Percentiles rank a stretch among this genome's conserved stretches.
Conservation (phyloP, 2,888 invertebrate genomes). For the Melanostoma scalare region DNA sequence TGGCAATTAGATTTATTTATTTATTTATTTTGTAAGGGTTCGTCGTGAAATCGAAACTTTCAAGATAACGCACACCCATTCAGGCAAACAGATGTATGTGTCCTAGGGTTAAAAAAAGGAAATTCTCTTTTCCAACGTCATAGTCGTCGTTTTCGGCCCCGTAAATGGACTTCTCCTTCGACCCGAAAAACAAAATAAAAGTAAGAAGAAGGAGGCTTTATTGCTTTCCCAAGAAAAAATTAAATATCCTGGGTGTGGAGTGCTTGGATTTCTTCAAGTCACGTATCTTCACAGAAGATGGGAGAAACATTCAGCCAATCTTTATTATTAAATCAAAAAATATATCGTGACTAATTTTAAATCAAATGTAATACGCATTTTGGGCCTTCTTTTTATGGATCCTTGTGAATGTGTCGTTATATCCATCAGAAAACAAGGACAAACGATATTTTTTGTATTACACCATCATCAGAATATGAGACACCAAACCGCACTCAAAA, state of each 20-base stretch:
- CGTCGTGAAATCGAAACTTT: background rate
- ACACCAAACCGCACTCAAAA: conserved; percentile 28
- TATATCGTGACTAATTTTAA: conserved; percentile 34
- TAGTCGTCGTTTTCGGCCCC: too few species aligned
- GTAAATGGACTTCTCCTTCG: conserved; percentile 2
- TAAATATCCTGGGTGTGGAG: conserved; percentile 44
- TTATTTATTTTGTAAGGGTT: background rate
- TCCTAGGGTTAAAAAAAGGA: background rate
- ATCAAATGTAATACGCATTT: conserved; percentile 20
- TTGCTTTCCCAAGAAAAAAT: conserved; percentile 28
- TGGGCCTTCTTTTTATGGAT: conserved; percentile 11
- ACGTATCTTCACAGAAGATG: conserved; percentile 14
- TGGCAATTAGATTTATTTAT: conserved; percentile 42
- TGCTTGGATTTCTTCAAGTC: conserved; percentile 43
- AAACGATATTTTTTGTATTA: background rate
- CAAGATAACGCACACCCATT: background rate
- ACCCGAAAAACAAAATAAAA: background rate
- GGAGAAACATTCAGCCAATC: conserved; percentile 2
- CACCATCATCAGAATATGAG: conserved; percentile 17
- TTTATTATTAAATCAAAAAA: conserved; percentile 40
- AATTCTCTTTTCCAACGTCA: conserved; percentile 1
- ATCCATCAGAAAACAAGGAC: conserved; percentile 20
- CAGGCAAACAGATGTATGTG: background rate
- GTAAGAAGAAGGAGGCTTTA: conserved; percentile 9
- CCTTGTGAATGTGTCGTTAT: conserved; percentile 24